Base-by-base conservation (phyloP, 2,888 invertebrate genomes). In the Ichneumon xanthorius region DNA sequence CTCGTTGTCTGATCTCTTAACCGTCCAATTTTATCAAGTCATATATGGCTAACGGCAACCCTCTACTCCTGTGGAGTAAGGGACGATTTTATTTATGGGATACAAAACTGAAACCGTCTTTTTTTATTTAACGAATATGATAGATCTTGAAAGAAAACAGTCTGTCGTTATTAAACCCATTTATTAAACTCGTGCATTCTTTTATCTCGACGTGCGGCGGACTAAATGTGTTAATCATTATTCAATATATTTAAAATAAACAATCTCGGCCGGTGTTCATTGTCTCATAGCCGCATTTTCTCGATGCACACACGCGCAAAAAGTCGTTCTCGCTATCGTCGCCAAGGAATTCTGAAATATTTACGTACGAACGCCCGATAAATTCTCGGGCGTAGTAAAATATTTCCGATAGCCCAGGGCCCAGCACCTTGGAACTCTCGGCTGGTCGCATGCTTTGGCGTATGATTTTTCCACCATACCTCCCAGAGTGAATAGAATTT, bases 291-390 rank as follows among this genome's bases (percentile, higher is more conserved):
- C 61, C 80, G 72, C 82, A 76, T 82, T 82, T 85, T 82, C 82
- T 82, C 85, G 76, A 58, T 61, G 75, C 48, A 61, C 22, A 40
- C 70, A 67, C 40, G 70, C 82, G 75, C 75, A 63, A 40, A 61
- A 16, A 45, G 45, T 61, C n/a, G 70, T 65, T 53, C 71, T 55
- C 55, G 50, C 55, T 70, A 76, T 77, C 84, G 87, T 88, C 89
- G 88, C 86, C 89, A 87, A 88, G 91, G 92, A 91, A 92, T 92
- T 92, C 90, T 89, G 88, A 91, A 92, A 92, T 92, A 92, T 92
- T 92, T 91, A 89, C 89, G 89, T 86, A 81, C 83, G 82, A 89
- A 91, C 89, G 89, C 88, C 90, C 92, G 90, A 92, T 92, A 92
- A 92, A 92, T 92, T 92, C 92, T 91, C 90, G 88, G 86, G 88